phyloP scores from a whole-genome alignment of 2,113 vertebrate genomes.

The Tringa solitaria region DNA sequence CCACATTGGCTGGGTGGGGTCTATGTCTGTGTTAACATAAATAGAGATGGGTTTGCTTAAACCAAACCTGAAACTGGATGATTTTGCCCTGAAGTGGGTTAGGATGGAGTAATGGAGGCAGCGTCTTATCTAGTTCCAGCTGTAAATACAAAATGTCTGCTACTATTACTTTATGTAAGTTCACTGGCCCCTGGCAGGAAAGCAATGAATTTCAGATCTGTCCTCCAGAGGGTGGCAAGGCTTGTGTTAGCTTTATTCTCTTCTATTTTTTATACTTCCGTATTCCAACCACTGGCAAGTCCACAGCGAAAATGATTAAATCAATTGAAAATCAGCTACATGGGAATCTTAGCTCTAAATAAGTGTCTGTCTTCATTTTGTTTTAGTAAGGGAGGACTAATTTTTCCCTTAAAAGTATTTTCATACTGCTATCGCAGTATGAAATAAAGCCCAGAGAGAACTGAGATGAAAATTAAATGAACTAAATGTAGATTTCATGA shows the following conservation, averaged over 20 bases:
- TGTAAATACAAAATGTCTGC: not conserved
- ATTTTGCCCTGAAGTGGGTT: not conserved
- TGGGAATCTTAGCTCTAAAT: not conserved
- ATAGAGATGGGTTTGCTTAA: not conserved
- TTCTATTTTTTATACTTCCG: not conserved
- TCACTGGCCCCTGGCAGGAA: not conserved
- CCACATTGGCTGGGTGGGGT: accelerated
- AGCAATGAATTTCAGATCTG: not conserved
- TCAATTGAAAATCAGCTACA: not conserved
- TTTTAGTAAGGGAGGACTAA: not conserved
- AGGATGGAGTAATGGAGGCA: not conserved
- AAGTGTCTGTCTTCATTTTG: not conserved
- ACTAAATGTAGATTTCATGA: not conserved
- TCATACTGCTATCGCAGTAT: not conserved
- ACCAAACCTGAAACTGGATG: not conserved
- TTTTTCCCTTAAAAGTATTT: not conserved
- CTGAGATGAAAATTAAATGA: not conserved
- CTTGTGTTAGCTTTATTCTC: not conserved
- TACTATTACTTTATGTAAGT: not conserved
- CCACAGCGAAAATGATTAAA: not conserved
- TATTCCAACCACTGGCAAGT: not conserved
- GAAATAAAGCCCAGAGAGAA: not conserved
- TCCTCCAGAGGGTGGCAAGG: not conserved
- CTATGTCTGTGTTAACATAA: not conserved
- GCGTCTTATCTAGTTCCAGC: not conserved